Conservation (phyloP, 2,113 vertebrate genomes). For the Oceanodroma tethys region DNA sequence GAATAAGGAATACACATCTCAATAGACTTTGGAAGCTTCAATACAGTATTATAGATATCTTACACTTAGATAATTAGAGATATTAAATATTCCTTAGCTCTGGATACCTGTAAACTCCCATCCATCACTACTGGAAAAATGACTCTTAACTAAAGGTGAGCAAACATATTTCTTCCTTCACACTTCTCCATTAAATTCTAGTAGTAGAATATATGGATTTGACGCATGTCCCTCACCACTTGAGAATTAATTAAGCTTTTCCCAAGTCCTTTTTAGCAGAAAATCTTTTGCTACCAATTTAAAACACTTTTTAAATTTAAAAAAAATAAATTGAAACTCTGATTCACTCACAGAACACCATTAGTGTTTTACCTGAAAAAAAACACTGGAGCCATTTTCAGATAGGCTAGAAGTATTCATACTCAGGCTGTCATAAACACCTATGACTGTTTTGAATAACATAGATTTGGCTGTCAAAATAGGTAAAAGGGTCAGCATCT, state of each 20-base stretch:
- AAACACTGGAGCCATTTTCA: slow-evolving; percentile 34
- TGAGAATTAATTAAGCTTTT: neutral
- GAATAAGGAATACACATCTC: neutral
- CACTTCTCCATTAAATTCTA: neutral
- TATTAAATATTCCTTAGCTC: neutral
- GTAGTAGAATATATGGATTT: neutral
- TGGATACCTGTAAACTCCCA: neutral
- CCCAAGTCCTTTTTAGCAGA: neutral
- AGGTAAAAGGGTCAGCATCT: slow-evolving; percentile 36
- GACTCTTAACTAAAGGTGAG: neutral
- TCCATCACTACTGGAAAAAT: neutral
- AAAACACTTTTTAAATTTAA: neutral
- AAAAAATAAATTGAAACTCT: neutral
- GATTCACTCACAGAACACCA: neutral
- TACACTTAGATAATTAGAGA: neutral
- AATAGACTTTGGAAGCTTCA: neutral
- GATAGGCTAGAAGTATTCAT: slow-evolving; percentile 28
- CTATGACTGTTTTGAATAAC: slow-evolving; percentile 27
- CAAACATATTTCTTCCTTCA: neutral
- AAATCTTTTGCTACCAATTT: neutral
- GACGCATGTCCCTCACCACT: neutral
- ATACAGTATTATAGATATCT: neutral
- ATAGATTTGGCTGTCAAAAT: slow-evolving; percentile 55
- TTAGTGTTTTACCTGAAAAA: neutral
- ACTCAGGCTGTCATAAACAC: slow-evolving; percentile 13